phyloP scores from a whole-genome alignment of 1,140 invertebrate species.

The Danaus melanippus region DNA sequence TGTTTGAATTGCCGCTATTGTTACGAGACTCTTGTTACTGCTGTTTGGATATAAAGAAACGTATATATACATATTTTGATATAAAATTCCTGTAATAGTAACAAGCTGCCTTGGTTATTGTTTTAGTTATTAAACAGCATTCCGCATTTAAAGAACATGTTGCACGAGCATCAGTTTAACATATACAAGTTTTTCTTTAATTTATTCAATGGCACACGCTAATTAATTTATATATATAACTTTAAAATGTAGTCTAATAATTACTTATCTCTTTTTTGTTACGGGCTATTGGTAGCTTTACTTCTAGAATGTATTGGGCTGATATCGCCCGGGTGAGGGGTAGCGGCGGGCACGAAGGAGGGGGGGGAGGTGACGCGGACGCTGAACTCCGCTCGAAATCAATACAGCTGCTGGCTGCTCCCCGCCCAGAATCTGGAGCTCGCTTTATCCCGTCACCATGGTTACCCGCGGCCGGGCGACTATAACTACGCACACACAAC shows the following conservation, averaged over 20 bases:
- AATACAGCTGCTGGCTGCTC: constrained; percentile 56
- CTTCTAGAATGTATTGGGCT: constrained; percentile 11
- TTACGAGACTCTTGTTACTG: too few relatives aligned
- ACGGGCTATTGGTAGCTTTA: constrained; percentile 11
- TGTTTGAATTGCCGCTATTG: too few relatives aligned
- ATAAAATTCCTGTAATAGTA: too few relatives aligned
- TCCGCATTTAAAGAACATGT: too few relatives aligned
- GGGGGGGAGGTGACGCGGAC: constrained; percentile 34
- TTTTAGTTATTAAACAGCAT: too few relatives aligned
- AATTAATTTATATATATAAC: too few relatives aligned
- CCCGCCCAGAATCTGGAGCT: constrained; percentile 31
- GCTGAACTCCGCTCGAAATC: constrained; percentile 60
- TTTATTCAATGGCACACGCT: too few relatives aligned
- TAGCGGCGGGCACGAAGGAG: constrained; percentile 4
- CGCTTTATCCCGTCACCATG: constrained; percentile 20
- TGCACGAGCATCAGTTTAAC: too few relatives aligned
- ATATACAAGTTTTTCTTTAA: too few relatives aligned
- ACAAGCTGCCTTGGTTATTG: too few relatives aligned
- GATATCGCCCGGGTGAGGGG: constrained; percentile 9
- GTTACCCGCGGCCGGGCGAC: constrained; percentile 14
- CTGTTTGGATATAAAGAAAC: too few relatives aligned
- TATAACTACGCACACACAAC: constrained; percentile 10
- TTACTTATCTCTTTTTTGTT: constrained; percentile 25
- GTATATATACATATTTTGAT: too few relatives aligned
- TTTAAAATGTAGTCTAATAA: constrained; percentile 2